Evolutionary conservation across 1,140 invertebrate genomes (phyloP).

Genomic region (Drosophila rufa): DNA sequence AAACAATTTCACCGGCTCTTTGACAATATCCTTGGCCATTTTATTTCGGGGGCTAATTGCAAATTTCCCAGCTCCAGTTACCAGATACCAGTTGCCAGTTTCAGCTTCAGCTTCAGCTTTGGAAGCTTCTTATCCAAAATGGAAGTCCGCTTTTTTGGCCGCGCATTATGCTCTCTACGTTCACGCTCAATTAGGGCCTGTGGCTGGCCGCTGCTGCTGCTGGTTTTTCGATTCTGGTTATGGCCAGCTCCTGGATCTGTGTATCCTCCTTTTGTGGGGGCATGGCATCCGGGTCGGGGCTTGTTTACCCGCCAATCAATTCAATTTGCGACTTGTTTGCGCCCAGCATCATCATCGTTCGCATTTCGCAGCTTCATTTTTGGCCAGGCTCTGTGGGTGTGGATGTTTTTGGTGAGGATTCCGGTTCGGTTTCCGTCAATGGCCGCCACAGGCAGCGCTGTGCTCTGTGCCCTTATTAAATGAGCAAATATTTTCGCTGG

Average conservation of each 20-base stretch:
- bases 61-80: conserved; percentile 34
- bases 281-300: conserved; percentile 33
- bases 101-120: conserved; percentile 7
- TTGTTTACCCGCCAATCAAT: conserved; percentile 64
- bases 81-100: background rate
- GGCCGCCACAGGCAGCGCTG: conserved; percentile 19
- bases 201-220: conserved; percentile 28
- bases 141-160: conserved; percentile 22
- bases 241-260: conserved; percentile 15
- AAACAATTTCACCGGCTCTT: conserved; percentile 76
- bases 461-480: conserved; percentile 43
- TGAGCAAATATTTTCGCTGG: conserved; percentile 57
- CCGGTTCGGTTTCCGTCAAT: conserved; percentile 26
- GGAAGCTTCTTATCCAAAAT: conserved; percentile 62
- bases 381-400: conserved; percentile 5
- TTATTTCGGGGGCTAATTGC: conserved; percentile 65
- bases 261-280: conserved; percentile 24
- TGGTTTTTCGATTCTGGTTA: conserved; percentile 24
- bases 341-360: conserved; percentile 34
- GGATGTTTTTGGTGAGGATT: conserved; percentile 3
- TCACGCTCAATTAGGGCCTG: conserved; percentile 67
- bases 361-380: conserved; percentile 36
- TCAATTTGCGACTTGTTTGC: conserved; percentile 67
- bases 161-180: conserved; percentile 56
- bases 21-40: conserved; percentile 69